These are phyloP conservation scores for Drosophila anomelani DNA, from an alignment of 2,888 invertebrate genomes.

Conservation along the genomic window DNA sequence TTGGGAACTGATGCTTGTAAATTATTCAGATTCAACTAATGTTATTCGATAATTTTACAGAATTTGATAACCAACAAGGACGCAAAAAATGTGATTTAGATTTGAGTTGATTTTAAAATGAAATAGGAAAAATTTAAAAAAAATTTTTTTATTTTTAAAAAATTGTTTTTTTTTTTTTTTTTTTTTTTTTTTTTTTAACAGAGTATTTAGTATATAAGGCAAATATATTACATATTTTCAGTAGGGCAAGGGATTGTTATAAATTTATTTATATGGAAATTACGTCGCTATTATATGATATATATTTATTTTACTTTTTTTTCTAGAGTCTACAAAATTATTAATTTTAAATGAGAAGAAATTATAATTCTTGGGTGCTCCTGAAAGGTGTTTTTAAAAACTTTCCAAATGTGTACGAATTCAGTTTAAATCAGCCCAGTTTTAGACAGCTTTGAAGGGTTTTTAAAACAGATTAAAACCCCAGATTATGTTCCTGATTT, in stretches of 20 bases:
- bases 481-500: not conserved
- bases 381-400: not conserved
- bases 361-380: not conserved
- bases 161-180: too few species aligned
- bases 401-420: not conserved
- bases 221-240: not conserved
- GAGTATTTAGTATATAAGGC: not conserved
- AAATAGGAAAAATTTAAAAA: too few species aligned
- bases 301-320: too few species aligned
- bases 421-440: not conserved
- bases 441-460: not conserved
- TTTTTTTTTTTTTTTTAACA: too few species aligned
- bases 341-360: not conserved
- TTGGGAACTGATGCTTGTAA: not conserved
- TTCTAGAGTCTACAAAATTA: not conserved
- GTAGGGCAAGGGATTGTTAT: not conserved
- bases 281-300: too few species aligned
- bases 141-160: too few species aligned
- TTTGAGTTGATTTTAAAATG: too few species aligned
- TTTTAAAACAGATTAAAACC: not conserved
- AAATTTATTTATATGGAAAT: not conserved
- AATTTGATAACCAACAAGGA: not conserved
- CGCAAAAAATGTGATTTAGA: too few species aligned
- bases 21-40: constrained; percentile 27
- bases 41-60: constrained; percentile 8